A percentile compares a stretch with the other conserved stretches of the same genome.
Evolutionary conservation across 2,113 vertebrate species (phyloP).

Genomic region (Hyaena hyaena): DNA sequence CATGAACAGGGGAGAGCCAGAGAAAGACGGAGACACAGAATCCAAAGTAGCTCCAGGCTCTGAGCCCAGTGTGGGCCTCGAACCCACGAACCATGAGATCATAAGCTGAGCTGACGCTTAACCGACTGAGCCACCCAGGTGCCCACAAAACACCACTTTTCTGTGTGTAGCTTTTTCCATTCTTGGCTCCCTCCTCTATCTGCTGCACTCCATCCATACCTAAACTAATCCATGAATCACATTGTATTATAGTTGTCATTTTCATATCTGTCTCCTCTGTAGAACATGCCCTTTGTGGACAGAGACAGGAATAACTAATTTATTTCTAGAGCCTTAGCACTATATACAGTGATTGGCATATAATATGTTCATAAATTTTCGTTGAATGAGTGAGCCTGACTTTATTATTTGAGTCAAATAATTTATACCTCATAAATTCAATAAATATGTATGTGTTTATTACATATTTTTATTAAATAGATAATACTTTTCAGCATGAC

Average conservation of each 20-base stretch:
- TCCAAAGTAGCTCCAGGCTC: no score
- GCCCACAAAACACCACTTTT: neutral
- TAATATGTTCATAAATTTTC: neutral
- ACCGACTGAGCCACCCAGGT: no score
- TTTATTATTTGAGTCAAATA: neutral
- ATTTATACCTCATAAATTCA: neutral
- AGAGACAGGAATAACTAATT: neutral
- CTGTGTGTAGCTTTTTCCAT: neutral
- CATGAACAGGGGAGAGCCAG: no score
- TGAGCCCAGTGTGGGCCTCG: no score
- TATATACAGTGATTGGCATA: neutral
- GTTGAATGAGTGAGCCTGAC: neutral
- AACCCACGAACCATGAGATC: no score
- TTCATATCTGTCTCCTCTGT: neutral
- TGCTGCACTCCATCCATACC: neutral
- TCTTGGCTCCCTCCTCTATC: neutral
- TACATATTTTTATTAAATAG: neutral
- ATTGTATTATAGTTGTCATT: neutral
- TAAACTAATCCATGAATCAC: neutral
- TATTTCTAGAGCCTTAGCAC: neutral
- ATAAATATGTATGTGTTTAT: neutral
- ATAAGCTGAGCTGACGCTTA: no score
- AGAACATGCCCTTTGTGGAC: neutral
- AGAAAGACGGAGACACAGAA: no score
- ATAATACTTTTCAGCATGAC: neutral